These are phyloP conservation scores for Schlechtendalia chinensis DNA, from an alignment of 1,140 invertebrate genomes.

Conservation along the genomic window DNA sequence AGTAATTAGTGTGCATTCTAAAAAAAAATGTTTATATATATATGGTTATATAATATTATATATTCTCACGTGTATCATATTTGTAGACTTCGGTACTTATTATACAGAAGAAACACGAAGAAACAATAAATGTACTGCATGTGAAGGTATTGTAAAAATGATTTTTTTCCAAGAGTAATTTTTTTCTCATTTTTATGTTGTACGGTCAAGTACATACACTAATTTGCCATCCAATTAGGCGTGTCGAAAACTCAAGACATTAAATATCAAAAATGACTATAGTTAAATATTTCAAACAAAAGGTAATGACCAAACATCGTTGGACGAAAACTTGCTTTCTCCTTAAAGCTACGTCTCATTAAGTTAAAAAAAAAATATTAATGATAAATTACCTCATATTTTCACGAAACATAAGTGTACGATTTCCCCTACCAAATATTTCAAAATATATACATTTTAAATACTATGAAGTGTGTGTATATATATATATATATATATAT, in stretches of 20 bases:
- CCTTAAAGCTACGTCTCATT: conserved; percentile 21
- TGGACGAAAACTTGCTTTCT: conserved; percentile 28
- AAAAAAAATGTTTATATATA: too few relatives aligned
- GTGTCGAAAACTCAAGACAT: not conserved
- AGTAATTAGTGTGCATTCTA: too few relatives aligned
- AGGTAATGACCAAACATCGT: not conserved
- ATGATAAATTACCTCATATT: not conserved
- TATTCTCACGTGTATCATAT: too few relatives aligned
- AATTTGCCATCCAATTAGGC: conserved; percentile 40
- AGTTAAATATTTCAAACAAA: conserved; percentile 32
- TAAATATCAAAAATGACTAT: not conserved
- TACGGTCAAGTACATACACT: not conserved
- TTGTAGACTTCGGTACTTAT: too few relatives aligned
- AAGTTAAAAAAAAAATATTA: not conserved
- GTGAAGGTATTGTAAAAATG: not conserved
- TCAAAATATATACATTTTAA: not conserved
- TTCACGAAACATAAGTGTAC: not conserved
- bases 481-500: not conserved
- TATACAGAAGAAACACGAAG: too few relatives aligned
- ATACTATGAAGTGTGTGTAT: not conserved
- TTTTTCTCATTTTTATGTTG: not conserved
- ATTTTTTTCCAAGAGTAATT: not conserved
- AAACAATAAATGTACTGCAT: too few relatives aligned
- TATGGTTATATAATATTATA: too few relatives aligned
- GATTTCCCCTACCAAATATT: not conserved